Evolutionary conservation across 1,140 invertebrate genomes (phyloP), one percentile per base, ranked within the genome.

Genomic region (Hylaeus volcanicus): DNA sequence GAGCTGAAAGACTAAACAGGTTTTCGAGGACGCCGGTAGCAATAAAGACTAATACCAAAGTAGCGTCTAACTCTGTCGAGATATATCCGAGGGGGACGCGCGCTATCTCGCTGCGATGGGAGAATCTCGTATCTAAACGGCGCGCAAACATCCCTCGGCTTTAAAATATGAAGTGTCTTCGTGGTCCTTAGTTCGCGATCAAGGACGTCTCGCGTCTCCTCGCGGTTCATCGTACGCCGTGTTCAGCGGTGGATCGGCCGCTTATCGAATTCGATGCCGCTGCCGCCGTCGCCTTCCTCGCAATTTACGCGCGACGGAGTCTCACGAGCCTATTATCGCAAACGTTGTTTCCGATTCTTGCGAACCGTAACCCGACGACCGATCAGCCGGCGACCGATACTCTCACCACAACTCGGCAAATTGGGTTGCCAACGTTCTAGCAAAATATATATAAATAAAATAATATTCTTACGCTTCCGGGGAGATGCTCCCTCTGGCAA

Each of bases 141-240:
- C 85, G 71, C 77, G 63, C 73, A 63, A 87, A 78, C 82, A 68
- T 79, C 82, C 64, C 77, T 72, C 75, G 66, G 65, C 55, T 66
- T 64, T 87, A 87, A 87, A 87, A 82, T 87, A 87, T 85, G 85
- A 85, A 87, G 85, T 82, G 86, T 87, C 86, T 63, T 83, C 71
- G 78, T 77, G 85, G 68, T 86, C 78, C 75, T 86, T 81, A 71
- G 71, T 72, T 81, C 71, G 85, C 82, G 81, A 87, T 87, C 86
- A 87, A 82, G 79, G 76, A 87, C 82, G 71, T 78, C 77, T 60
- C 68, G 76, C 64, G 81, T 77, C 74, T 66, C 56, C 41, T 65
- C 63, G 68, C 69, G 81, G 66, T 37, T 83, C 75, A 74, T 76
- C 76, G 85, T 63, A 61, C 72, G 60, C 60, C 11, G 69, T 64